phyloP scores from a whole-genome alignment of 2,797 vertebrate species.

The Propithecus perrieri region DNA sequence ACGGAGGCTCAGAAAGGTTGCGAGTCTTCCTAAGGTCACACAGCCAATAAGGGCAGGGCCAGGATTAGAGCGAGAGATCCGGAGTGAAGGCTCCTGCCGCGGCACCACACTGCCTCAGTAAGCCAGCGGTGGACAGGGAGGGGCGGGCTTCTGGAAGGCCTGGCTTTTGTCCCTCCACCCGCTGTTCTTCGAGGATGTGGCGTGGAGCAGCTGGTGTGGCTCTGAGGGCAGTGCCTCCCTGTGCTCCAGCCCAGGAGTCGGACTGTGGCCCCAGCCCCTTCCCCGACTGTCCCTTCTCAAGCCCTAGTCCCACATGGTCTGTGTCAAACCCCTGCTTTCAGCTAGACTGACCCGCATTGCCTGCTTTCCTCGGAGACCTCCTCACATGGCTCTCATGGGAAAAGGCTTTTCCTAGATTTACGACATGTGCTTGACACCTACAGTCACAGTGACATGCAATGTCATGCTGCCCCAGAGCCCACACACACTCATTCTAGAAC shows the following conservation, averaged over 20 bases:
- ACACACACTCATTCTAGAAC: neutral
- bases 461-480: neutral
- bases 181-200: neutral
- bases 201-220: neutral
- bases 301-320: neutral
- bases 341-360: neutral
- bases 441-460: accelerated
- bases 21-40: neutral
- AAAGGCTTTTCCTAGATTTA: neutral
- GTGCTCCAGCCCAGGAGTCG: neutral
- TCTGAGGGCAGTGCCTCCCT: neutral
- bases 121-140: neutral
- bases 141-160: neutral
- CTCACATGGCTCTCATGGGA: neutral
- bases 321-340: neutral
- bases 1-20: neutral
- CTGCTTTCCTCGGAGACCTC: neutral
- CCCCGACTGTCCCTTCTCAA: neutral
- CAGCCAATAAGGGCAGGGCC: neutral
- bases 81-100: neutral
- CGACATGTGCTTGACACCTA: neutral
- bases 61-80: neutral
- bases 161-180: neutral
- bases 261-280: neutral
- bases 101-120: accelerated